Percentiles rank a stretch among this genome's conserved stretches.
Conservation (phyloP, 2,113 vertebrate genomes). For the Pterocles gutturalis region DNA sequence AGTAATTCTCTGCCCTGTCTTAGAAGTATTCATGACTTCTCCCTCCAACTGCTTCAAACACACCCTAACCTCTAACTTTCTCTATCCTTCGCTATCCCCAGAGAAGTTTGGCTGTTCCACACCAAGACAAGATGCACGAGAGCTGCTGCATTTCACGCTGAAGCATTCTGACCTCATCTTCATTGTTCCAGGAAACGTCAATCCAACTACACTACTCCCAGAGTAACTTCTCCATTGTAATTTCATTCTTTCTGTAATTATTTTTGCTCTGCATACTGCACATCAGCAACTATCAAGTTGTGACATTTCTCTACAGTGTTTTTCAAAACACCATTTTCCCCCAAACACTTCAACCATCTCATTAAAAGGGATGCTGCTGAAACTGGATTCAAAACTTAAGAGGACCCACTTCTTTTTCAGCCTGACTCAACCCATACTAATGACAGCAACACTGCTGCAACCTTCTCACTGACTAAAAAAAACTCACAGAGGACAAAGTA, state of each 20-base stretch:
- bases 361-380: neutral
- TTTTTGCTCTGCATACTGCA: neutral
- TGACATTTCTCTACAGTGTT: neutral
- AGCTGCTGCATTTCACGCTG: constrained; percentile 37
- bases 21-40: neutral
- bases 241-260: constrained; percentile 1
- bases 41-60: neutral
- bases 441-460: neutral
- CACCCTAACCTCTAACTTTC: neutral
- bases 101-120: neutral
- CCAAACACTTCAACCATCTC: neutral
- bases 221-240: neutral
- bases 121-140: neutral
- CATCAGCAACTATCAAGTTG: neutral
- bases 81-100: neutral
- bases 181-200: neutral
- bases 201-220: neutral
- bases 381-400: neutral
- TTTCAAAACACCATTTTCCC: neutral
- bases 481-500: neutral
- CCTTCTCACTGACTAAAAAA: neutral
- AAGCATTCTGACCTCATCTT: neutral
- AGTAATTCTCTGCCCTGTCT: neutral
- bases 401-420: neutral
- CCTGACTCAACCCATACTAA: neutral